Conservation (phyloP, 2,797 vertebrate genomes). For the Lepilemur septentrionalis region DNA sequence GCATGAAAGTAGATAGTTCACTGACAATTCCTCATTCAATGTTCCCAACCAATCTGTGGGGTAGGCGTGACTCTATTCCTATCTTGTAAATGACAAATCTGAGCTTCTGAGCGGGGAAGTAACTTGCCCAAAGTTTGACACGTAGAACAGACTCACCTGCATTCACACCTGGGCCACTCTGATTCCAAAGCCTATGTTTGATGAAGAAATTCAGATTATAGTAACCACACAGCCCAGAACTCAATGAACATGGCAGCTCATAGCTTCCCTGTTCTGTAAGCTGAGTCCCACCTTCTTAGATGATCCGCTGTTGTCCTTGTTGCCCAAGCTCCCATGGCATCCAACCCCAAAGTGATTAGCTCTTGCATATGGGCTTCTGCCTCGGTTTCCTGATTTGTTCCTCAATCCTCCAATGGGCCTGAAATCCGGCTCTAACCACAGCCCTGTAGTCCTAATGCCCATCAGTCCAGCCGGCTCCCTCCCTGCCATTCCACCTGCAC, state of each 20-base stretch:
- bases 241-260: not conserved
- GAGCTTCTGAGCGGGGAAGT: not conserved
- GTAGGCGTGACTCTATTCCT: not conserved
- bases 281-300: not conserved
- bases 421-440: not conserved
- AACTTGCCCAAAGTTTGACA: not conserved
- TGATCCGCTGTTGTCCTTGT: not conserved
- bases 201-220: not conserved
- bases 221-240: not conserved
- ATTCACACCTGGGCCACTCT: not conserved
- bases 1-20: not conserved
- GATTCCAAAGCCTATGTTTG: not conserved
- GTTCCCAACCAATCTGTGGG: not conserved
- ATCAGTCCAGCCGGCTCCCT: not conserved
- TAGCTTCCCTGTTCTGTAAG: not conserved
- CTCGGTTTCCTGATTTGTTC: not conserved
- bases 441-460: not conserved
- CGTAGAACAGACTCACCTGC: not conserved
- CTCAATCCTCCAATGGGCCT: not conserved
- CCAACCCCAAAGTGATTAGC: not conserved
- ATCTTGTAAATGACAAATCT: conserved; percentile 5
- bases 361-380: not conserved
- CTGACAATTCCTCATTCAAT: not conserved
- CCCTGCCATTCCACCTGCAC: not conserved
- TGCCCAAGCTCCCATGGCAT: not conserved